Evolutionary conservation across 2,888 invertebrate genomes (phyloP), one percentile per base, ranked within the genome.

Genomic region (Hypomecis atomaria): DNA sequence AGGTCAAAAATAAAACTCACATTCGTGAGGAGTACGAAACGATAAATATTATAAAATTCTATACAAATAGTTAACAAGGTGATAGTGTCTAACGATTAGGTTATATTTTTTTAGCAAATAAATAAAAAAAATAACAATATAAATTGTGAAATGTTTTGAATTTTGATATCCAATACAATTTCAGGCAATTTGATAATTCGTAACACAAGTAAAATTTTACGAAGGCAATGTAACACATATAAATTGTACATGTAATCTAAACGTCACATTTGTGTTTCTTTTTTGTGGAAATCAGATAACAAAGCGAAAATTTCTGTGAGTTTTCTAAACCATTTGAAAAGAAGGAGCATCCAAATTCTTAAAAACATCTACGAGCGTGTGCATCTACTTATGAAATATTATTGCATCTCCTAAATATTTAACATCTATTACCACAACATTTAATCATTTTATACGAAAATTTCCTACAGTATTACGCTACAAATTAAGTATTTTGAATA

Each of bases 11-110:
- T 84, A 90, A 90, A 87, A 83, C 86, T 88, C 88, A 88, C 88
- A 63, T 79, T 62, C 64, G 87, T 87, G 91, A 90, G 88, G 81
- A 85, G 82, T 88, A 86, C 83, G 87, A 89, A 88, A 88, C 80
- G 79, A 89, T 87, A 84, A 84, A 87, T 88, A 88, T 75, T 71
- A 89, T 87, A 90, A 90, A 91, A 90, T 71, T 88, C 86, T 89
- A 91, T 91, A 92, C 85, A 91, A 89, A 88, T 90, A 92, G 90
- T 90, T 88, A 92, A 92, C 92, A 91, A 89, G 89, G 82, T 85
- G 86, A 85, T 81, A 82, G 83, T 78, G 70, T 61, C 78, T 80
- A 83, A 83, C 78, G 77, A 78, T 80, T 75, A 75, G 58, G 50
- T 65, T 62, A 49, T 52, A 50, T 59, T 55, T 50, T 60, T 63